Conservation (phyloP, 2,797 vertebrate species). For the Crocodylus rhombifer region DNA sequence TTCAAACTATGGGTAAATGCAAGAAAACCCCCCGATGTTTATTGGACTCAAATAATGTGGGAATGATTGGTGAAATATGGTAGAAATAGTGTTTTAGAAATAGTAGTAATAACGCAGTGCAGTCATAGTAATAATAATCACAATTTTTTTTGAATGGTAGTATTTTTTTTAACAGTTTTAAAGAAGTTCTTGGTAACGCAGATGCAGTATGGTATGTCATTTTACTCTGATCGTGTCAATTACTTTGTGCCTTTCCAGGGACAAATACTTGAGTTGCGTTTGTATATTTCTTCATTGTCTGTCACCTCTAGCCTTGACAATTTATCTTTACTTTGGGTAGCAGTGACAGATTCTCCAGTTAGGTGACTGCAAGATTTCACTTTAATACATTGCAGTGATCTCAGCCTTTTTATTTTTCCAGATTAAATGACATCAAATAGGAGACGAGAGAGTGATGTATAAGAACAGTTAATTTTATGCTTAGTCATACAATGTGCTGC, state of each 20-base stretch:
- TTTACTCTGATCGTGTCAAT: background rate
- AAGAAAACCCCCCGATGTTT: background rate
- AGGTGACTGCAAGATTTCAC: conserved; percentile 29
- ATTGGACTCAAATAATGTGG: background rate
- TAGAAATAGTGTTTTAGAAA: background rate
- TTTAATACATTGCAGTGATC: background rate
- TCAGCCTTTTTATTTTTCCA: background rate
- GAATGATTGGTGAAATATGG: background rate
- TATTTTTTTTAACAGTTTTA: background rate
- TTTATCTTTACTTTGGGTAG: background rate
- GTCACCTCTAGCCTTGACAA: conserved; percentile 17
- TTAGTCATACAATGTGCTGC: background rate
- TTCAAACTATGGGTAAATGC: background rate
- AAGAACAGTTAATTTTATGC: background rate
- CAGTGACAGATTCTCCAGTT: background rate
- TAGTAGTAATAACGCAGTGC: background rate
- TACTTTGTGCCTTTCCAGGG: conserved; percentile 8
- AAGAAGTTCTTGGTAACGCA: too few species aligned
- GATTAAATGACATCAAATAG: background rate
- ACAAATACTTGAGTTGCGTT: background rate
- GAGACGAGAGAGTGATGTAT: background rate
- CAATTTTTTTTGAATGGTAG: background rate
- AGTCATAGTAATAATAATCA: background rate
- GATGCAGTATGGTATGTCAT: background rate
- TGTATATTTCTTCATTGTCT: conserved; percentile 17